Base-by-base conservation (phyloP, 1,140 invertebrate genomes). In the Tetragonula clypearis region DNA sequence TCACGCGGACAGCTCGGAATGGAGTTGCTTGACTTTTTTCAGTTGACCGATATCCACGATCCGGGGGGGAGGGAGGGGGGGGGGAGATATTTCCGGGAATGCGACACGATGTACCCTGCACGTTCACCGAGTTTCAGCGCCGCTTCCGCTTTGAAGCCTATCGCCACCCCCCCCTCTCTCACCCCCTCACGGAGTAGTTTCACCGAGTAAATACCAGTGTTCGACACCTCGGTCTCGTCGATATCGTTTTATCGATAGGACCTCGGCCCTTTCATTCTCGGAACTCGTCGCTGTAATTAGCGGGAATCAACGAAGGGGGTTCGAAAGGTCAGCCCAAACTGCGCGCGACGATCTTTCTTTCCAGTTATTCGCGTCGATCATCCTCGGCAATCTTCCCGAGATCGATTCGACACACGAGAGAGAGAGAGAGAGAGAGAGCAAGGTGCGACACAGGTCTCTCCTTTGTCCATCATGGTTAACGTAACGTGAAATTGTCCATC, bases 311-410 rank as follows among this genome's bases (percentile, higher is more conserved):
- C 69, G 55, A n/a, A 14, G 11, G 21, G 21, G 58, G 26, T 53
- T 81, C 1, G 53, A 77, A 81, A 87, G 77, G 62, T 49, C 26
- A 65, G 69, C 62, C 53, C 41, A 66, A 66, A 55, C 62, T 41
- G 15, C 68, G 73, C 86, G 68, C 88, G 88, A 86, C 87, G 87
- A 89, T 89, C 88, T 89, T 86, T 89, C 87, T 75, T 79, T 68
- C 73, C 26, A 88, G 75, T 82, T 88, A 82, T 86, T 87, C 68
- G 56, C 49, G 68, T 58, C 62, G 26, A 53, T 82, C 69, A 53
- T 76, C 65, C 75, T 79, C 30, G 30, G 30, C 30, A 30, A 30
- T 30, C 30, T 30, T 30, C 1, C 30, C 30, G 30, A 30, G 82
- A 68, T 66, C 74, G 78, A 62, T 88, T 88, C 65, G 88, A 82